A percentile compares a stretch with the other conserved stretches of the same genome.
These are phyloP conservation scores for Oxyteleia sp. DNA, from an alignment of 2,888 invertebrate genomes.

Conservation along the genomic window DNA sequence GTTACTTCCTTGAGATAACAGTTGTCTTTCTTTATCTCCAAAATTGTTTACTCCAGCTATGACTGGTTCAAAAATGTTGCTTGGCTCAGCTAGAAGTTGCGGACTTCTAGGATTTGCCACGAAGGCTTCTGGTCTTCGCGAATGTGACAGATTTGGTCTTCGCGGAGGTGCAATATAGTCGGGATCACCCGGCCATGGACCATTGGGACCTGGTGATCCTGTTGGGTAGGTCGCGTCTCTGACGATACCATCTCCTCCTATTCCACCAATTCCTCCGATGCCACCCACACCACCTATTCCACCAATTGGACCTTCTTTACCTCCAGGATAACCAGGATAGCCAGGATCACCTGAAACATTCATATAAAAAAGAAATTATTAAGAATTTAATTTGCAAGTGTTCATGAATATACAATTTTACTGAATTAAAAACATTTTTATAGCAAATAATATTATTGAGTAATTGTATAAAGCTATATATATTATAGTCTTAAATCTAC, in stretches of 20 bases:
- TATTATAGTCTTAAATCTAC: too few species aligned
- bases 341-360: conserved; percentile 47
- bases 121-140: conserved; percentile 32
- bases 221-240: conserved; percentile 81
- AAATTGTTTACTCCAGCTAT: conserved; percentile 30
- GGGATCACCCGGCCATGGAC: conserved; percentile 86
- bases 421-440: too few species aligned
- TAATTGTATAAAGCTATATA: too few species aligned
- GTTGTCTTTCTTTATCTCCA: not conserved
- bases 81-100: conserved; percentile 46
- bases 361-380: not conserved
- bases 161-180: conserved; percentile 78
- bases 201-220: conserved; percentile 83
- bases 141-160: conserved; percentile 26
- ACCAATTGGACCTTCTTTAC: conserved; percentile 33
- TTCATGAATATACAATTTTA: too few species aligned
- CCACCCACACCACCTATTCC: conserved; percentile 3
- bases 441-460: too few species aligned
- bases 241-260: conserved; percentile 78
- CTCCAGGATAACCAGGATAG: conserved; percentile 52
- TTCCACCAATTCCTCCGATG: conserved; percentile 75
- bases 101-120: conserved; percentile 11
- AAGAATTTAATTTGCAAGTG: too few species aligned
- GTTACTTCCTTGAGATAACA: conserved; percentile 22
- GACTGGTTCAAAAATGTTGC: conserved; percentile 50